Percentiles rank a stretch among this genome's conserved stretches.
These are phyloP conservation scores for Sylvia borin DNA, from an alignment of 2,797 vertebrate genomes.

Conservation along the genomic window DNA sequence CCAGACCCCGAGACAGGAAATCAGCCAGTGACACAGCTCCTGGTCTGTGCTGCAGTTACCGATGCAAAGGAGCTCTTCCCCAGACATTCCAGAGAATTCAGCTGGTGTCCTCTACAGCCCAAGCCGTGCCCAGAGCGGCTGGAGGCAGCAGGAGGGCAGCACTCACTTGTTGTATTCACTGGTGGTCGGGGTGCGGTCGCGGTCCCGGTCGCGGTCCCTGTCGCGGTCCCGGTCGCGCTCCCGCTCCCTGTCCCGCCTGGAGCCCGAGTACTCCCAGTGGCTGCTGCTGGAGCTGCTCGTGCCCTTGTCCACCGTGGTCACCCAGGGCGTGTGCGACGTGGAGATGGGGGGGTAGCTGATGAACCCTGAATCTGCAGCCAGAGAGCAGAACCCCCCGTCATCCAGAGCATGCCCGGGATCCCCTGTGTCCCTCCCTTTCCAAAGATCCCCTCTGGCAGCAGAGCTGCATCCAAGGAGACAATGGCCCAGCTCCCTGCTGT, in stretches of 20 bases:
- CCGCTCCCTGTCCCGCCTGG: constrained; percentile 64
- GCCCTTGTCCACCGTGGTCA: constrained; percentile 67
- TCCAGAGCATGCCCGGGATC: background rate
- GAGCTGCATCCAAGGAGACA: background rate
- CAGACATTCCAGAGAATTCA: background rate
- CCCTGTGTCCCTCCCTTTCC: background rate
- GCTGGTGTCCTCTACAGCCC: accelerated
- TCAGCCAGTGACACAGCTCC: background rate
- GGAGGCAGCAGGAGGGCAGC: background rate
- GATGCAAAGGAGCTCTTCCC: background rate
- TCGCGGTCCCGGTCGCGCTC: constrained; percentile 44
- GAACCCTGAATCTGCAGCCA: constrained; percentile 69
- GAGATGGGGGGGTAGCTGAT: constrained; percentile 76
- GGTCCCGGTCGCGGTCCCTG: constrained; percentile 42
- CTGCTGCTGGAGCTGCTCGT: constrained; percentile 59
- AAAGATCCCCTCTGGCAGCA: background rate
- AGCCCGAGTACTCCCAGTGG: constrained; percentile 73
- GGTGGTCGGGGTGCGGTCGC: constrained; percentile 67
- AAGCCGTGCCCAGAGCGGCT: background rate
- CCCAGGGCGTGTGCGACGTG: constrained; percentile 72
- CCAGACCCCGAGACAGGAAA: background rate
- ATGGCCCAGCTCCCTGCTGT: background rate
- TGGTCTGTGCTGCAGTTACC: background rate
- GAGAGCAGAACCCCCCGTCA: background rate
- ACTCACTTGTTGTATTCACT: constrained; percentile 75